These are phyloP conservation scores for Siderastrea siderea DNA, from an alignment of 92 coral and sea anemone species.

Conservation along the genomic window DNA sequence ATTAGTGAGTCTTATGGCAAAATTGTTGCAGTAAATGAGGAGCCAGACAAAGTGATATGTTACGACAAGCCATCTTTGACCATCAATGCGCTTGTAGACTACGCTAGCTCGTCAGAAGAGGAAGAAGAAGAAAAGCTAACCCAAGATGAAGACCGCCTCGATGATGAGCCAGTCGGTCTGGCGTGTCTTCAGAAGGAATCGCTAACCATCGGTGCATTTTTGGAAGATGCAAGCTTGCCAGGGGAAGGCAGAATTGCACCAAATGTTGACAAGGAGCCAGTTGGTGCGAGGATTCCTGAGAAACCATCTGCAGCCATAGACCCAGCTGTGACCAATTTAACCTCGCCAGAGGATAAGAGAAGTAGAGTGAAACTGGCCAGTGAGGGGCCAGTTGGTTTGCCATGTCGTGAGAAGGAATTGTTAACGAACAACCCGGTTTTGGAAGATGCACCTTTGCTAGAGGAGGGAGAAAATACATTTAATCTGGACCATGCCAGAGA, in stretches of 20 bases:
- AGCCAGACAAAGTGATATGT: not conserved
- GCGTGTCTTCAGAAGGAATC: not conserved
- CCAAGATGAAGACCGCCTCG: slow-evolving; percentile 30
- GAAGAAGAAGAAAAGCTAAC: not conserved
- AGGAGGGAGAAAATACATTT: not conserved
- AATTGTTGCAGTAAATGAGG: not conserved
- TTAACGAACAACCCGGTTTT: not conserved
- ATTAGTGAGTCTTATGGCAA: not conserved
- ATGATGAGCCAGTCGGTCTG: slow-evolving; percentile 29
- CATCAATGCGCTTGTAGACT: not conserved
- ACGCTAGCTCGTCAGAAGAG: not conserved
- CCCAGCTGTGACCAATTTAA: not conserved
- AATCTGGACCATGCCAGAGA: not conserved
- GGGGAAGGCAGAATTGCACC: not conserved
- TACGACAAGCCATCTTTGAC: not conserved
- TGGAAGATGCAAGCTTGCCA: not conserved
- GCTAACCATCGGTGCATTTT: not conserved
- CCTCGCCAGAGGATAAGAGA: not conserved
- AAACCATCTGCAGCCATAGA: not conserved
- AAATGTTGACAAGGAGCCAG: not conserved
- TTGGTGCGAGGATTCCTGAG: not conserved
- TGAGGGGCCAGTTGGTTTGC: not conserved
- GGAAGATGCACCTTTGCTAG: not conserved
- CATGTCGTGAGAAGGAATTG: not conserved
- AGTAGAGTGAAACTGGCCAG: not conserved